Evolutionary conservation across 2,888 invertebrate genomes (phyloP), one percentile per base, ranked within the genome.

Genomic region (Pterostichus madidus): DNA sequence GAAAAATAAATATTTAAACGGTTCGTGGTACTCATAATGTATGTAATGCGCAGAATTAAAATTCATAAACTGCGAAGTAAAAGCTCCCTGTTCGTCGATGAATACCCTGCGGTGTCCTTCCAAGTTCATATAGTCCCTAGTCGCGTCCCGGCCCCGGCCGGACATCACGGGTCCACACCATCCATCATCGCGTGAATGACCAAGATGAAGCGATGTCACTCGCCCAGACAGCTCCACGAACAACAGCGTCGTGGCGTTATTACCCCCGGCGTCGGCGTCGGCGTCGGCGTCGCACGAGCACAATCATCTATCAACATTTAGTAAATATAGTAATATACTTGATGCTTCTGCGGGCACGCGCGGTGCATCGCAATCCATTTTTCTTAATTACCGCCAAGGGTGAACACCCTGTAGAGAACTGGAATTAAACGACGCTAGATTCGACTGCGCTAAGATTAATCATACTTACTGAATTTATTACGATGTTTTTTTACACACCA

Each of bases 171-270:
- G 15, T n/a, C 35, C 17, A 15, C 53, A 85, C 84, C 85, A 84
- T 85, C 85, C 84, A 86, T 86, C 85, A 71, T 71, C 85, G 85
- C 85, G 84, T 84, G 83, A 85, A 83, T 84, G 86, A 86, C 85
- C 85, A 86, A 85, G 86, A 86, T 86, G 85, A 86, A 86, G 86
- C 84, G 84, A 84, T 83, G 84, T 84, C 84, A 83, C 83, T 84
- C 84, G 68, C 80, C 83, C 83, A 85, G 85, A 85, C 85, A 85
- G 86, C 84, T 86, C 85, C 85, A 85, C 85, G 85, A 85, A 86
- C 85, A 84, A 84, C 83, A 82, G 52, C 39, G 59, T 71, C 39
- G 59, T 73, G 71, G 44, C 39, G 68, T 80, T 80, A 80, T 64
- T 80, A 64, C 64, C 39, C 39, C 39, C 3, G 24, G 61, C 64